Conservation (phyloP, 2,888 invertebrate species). For the Yponomeuta cagnagella region DNA sequence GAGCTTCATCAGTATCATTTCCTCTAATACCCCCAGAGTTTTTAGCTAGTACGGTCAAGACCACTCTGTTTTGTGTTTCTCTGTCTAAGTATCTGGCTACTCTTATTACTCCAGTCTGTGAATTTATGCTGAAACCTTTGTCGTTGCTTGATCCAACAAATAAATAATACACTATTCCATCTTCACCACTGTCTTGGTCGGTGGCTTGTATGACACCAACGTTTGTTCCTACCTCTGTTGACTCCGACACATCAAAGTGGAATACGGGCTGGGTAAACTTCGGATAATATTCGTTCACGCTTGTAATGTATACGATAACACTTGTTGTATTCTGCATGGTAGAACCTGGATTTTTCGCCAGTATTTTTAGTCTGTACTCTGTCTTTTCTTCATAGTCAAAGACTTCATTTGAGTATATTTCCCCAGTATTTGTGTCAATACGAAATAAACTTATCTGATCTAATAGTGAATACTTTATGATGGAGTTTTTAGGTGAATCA, state of each 20-base stretch:
- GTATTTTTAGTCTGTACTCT: conserved; percentile 82
- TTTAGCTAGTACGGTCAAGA: conserved; percentile 94
- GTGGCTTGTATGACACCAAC: conserved; percentile 92
- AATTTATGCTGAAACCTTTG: conserved; percentile 90
- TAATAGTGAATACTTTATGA: conserved; percentile 88
- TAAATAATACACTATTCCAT: conserved; percentile 92
- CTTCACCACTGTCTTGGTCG: conserved; percentile 91
- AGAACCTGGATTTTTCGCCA: conserved; percentile 92
- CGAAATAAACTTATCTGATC: conserved; percentile 86
- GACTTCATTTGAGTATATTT: conserved; percentile 82
- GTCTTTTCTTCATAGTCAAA: conserved; percentile 93
- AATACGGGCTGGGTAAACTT: conserved; percentile 92
- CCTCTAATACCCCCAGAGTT: conserved; percentile 95
- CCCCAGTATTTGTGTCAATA: conserved; percentile 86
- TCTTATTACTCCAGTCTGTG: conserved; percentile 88
- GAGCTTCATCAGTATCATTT: conserved; percentile 96
- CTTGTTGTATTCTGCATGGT: conserved; percentile 84
- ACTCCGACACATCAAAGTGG: conserved; percentile 94
- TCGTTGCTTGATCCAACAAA: conserved; percentile 95
- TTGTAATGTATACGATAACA: conserved; percentile 85
- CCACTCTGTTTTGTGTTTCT: conserved; percentile 92
- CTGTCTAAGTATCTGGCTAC: conserved; percentile 89
- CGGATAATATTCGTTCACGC: conserved; percentile 92
- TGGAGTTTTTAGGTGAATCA: conserved; percentile 91
- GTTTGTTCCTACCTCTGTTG: conserved; percentile 88